A percentile compares a stretch with the other conserved stretches of the same genome.
Conservation (phyloP, 2,797 vertebrate genomes). For the Coluber constrictor region DNA sequence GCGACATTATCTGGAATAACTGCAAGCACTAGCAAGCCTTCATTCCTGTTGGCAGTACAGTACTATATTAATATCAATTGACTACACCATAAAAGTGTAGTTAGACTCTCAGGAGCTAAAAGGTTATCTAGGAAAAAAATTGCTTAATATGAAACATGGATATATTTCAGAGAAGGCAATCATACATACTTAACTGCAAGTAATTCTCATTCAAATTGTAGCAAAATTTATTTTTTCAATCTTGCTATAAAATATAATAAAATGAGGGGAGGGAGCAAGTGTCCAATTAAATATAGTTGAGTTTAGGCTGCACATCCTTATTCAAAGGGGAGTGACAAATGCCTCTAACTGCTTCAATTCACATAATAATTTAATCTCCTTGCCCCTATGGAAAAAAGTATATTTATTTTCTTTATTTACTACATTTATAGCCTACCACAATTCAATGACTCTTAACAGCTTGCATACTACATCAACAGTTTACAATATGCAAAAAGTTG, state of each 20-base stretch:
- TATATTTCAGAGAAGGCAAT: accelerated
- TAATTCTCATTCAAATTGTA: not conserved
- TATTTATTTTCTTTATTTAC: not conserved
- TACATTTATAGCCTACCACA: not conserved
- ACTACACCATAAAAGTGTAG: not conserved
- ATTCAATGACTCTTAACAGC: not conserved
- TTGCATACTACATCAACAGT: not conserved
- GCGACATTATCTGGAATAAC: not conserved
- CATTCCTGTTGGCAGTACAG: not conserved
- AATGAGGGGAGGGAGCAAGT: not conserved
- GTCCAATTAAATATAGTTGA: not conserved
- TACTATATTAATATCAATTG: not conserved
- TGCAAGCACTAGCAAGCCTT: not conserved
- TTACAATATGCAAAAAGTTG: not conserved
- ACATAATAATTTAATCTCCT: not conserved
- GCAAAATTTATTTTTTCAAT: not conserved
- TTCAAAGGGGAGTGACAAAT: not conserved
- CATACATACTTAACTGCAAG: not conserved
- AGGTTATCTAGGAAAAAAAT: not conserved
- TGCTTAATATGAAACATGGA: constrained; percentile 5
- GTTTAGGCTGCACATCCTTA: not conserved
- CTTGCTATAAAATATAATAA: not conserved
- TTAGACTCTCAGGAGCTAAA: not conserved
- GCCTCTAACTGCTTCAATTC: not conserved
- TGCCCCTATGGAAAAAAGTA: not conserved